A percentile compares a stretch with the other conserved stretches of the same genome.
These are phyloP conservation scores for Dendrocopos noguchii DNA, from an alignment of 2,113 vertebrate genomes.

Conservation along the genomic window DNA sequence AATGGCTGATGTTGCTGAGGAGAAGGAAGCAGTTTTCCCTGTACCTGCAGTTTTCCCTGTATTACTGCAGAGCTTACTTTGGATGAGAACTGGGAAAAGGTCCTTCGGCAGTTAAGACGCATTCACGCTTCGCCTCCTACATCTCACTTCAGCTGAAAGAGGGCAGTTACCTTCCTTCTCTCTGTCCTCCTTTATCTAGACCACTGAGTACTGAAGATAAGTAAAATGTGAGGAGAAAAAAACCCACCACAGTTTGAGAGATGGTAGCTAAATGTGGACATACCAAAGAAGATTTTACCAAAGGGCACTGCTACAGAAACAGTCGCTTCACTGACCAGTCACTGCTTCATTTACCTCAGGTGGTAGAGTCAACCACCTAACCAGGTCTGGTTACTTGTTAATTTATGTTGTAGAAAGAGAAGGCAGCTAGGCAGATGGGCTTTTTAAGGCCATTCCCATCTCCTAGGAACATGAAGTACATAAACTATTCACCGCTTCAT, in stretches of 20 bases:
- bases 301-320: not conserved
- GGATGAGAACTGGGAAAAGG: not conserved
- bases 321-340: not conserved
- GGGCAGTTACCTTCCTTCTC: not conserved
- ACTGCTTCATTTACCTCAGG: not conserved
- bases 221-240: not conserved
- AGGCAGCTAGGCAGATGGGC: not conserved
- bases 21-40: not conserved
- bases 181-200: not conserved
- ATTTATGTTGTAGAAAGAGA: not conserved
- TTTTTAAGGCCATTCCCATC: conserved; percentile 6
- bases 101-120: not conserved
- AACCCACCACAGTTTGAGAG: not conserved
- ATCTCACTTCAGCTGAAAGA: not conserved
- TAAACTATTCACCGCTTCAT: conserved; percentile 26
- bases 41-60: not conserved
- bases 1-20: not conserved
- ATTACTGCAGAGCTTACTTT: not conserved
- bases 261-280: not conserved
- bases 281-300: not conserved
- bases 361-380: not conserved
- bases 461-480: not conserved
- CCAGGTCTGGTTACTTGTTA: not conserved
- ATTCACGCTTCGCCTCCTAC: not conserved
- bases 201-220: not conserved